Evolutionary conservation across 2,888 invertebrate species (phyloP).

Genomic region (Marasmarcha lunaedactyla): DNA sequence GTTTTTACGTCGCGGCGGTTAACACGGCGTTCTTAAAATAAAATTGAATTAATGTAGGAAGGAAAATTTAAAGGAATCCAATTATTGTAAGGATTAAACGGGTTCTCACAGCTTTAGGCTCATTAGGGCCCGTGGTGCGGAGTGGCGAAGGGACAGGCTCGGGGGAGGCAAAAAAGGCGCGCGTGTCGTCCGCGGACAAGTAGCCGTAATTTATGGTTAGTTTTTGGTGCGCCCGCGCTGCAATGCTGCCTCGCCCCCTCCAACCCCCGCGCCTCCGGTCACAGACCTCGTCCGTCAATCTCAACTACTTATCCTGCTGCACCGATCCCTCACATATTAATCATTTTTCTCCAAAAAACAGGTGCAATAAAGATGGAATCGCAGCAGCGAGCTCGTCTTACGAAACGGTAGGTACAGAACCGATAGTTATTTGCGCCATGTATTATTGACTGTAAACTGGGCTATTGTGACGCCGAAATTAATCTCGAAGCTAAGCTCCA

Average conservation of each 20-base stretch:
- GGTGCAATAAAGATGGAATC: constrained; percentile 57
- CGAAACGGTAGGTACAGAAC: constrained; percentile 50
- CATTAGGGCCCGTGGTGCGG: neutral
- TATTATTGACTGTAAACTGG: constrained; percentile 57
- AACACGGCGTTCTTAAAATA: constrained; percentile 24
- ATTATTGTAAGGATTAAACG: neutral
- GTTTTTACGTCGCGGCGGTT: constrained; percentile 12
- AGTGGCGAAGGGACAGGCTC: constrained; percentile 35
- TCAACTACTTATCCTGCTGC: constrained; percentile 64
- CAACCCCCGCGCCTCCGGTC: constrained; percentile 39
- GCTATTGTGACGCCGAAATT: constrained; percentile 64
- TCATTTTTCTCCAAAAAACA: constrained; percentile 56
- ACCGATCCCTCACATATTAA: constrained; percentile 55
- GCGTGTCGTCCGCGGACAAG: constrained; percentile 53
- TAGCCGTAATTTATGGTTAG: constrained; percentile 71
- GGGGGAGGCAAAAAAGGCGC: constrained; percentile 43
- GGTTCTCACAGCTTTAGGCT: constrained; percentile 7
- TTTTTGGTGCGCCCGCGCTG: constrained; percentile 65
- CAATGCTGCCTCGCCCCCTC: constrained; percentile 54
- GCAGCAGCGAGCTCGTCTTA: constrained; percentile 39
- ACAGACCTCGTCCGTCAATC: constrained; percentile 67
- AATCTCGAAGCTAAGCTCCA: constrained; percentile 63
- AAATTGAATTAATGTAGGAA: constrained; percentile 40
- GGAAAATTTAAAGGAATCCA: constrained; percentile 24
- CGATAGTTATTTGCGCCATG: constrained; percentile 49